Conservation (phyloP, 23 tunicate genomes). For the Aplidium turbinatum region DNA sequence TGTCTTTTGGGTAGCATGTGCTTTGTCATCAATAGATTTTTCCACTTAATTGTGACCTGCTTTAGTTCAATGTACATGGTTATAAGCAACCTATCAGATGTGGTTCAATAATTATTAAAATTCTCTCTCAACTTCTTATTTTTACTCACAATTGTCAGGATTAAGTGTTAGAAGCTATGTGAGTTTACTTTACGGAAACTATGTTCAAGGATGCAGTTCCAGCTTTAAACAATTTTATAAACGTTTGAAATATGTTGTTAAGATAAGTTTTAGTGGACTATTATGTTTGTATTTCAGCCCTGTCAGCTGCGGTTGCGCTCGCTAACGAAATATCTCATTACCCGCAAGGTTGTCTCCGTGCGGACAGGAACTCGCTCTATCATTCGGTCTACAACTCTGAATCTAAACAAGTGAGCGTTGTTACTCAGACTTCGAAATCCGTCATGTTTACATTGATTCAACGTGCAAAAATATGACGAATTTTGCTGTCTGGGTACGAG, state of each 20-base stretch:
- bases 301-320: constrained; percentile 25
- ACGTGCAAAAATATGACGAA: too few relatives aligned
- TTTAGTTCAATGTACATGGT: too few relatives aligned
- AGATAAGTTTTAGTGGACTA: not conserved
- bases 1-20: too few relatives aligned
- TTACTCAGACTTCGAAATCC: too few relatives aligned
- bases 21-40: too few relatives aligned
- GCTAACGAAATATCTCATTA: constrained; percentile 37
- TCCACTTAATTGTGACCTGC: too few relatives aligned
- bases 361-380: constrained; percentile 41
- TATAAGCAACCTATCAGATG: not conserved
- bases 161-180: not conserved
- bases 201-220: too few relatives aligned
- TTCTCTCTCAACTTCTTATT: not conserved
- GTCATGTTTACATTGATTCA: too few relatives aligned
- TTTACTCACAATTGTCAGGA: not conserved
- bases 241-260: not conserved
- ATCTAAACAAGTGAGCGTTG: constrained; percentile 34
- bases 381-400: constrained; percentile 39
- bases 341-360: constrained; percentile 41
- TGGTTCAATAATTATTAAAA: not conserved
- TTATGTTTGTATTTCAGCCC: constrained; percentile 16
- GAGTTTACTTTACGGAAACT: too few relatives aligned
- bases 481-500: too few relatives aligned
- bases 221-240: not conserved